A percentile compares a stretch with the other conserved stretches of the same genome.
These are phyloP conservation scores for Fabriciana adippe DNA, from an alignment of 2,888 invertebrate species.

Conservation along the genomic window DNA sequence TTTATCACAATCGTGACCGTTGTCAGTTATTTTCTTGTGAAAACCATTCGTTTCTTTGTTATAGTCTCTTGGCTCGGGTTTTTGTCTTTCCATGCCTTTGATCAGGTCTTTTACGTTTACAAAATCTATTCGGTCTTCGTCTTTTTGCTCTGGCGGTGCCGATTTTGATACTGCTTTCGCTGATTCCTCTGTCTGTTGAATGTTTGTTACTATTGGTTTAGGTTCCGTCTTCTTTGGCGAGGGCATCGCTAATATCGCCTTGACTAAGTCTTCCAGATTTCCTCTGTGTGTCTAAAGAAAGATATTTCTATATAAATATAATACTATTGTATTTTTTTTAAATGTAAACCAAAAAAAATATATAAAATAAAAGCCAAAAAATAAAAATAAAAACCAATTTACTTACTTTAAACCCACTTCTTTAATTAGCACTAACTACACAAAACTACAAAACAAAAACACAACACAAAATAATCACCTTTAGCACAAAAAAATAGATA, in stretches of 20 bases:
- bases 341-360: conserved; percentile 23
- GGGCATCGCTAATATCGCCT: conserved; percentile 71
- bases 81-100: conserved; percentile 84
- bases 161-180: conserved; percentile 52
- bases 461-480: conserved; percentile 24
- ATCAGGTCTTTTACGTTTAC: conserved; percentile 84
- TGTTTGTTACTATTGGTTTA: conserved; percentile 53
- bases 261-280: conserved; percentile 74
- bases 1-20: conserved; percentile 59
- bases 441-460: conserved; percentile 32
- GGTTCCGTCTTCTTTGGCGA: conserved; percentile 63
- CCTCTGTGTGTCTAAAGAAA: conserved; percentile 82
- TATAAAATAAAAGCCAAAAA: conserved; percentile 31
- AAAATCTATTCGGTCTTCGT: conserved; percentile 78
- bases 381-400: conserved; percentile 42
- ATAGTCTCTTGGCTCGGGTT: conserved; percentile 50
- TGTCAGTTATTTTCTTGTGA: conserved; percentile 63
- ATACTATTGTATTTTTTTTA: conserved; percentile 18
- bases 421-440: conserved; percentile 36
- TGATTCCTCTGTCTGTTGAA: conserved; percentile 52
- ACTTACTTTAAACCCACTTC: conserved; percentile 30
- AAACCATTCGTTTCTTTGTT: conserved; percentile 70
- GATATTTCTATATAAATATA: conserved; percentile 22
- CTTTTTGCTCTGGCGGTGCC: conserved; percentile 51
- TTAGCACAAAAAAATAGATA: conserved; percentile 31